Percentiles rank a stretch among this genome's conserved stretches.
These are phyloP conservation scores for Pelecanus crispus DNA, from an alignment of 2,113 vertebrate genomes.

Conservation along the genomic window DNA sequence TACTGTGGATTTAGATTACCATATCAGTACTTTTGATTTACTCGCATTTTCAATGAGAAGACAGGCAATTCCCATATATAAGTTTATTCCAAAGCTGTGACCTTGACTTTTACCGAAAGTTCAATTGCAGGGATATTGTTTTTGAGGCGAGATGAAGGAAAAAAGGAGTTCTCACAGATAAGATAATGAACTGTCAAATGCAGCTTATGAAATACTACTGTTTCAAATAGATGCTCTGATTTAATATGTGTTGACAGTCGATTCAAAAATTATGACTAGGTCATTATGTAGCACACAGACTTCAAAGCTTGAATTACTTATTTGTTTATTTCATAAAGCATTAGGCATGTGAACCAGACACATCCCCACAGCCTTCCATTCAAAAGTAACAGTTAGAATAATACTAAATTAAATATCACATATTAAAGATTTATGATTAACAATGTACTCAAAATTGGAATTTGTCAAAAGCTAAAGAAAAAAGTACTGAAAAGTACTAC, in stretches of 20 bases:
- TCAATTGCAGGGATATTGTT: constrained; percentile 33
- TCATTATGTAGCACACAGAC: not conserved
- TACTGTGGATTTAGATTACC: not conserved
- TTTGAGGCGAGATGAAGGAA: constrained; percentile 19
- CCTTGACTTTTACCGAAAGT: constrained; percentile 46
- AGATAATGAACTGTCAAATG: constrained; percentile 56
- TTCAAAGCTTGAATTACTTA: constrained; percentile 56
- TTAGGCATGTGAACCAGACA: constrained; percentile 1
- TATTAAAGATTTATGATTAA: not conserved
- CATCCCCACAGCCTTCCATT: not conserved
- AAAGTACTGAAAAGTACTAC: not conserved
- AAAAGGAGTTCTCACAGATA: constrained; percentile 14
- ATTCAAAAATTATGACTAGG: constrained; percentile 66
- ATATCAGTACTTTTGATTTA: constrained; percentile 31
- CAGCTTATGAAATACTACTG: constrained; percentile 58
- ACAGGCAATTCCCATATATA: constrained; percentile 32
- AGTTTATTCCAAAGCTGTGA: constrained; percentile 34
- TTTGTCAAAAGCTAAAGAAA: not conserved
- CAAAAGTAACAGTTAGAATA: constrained; percentile 20
- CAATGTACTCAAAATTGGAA: not conserved
- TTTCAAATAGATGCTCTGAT: constrained; percentile 60
- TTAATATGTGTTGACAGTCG: constrained; percentile 49
- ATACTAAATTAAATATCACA: not conserved
- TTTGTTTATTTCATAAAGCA: constrained; percentile 65
- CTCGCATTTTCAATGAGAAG: not conserved